Base-by-base conservation (phyloP, 2,113 vertebrate species). In the Tachysurus vachellii region DNA sequence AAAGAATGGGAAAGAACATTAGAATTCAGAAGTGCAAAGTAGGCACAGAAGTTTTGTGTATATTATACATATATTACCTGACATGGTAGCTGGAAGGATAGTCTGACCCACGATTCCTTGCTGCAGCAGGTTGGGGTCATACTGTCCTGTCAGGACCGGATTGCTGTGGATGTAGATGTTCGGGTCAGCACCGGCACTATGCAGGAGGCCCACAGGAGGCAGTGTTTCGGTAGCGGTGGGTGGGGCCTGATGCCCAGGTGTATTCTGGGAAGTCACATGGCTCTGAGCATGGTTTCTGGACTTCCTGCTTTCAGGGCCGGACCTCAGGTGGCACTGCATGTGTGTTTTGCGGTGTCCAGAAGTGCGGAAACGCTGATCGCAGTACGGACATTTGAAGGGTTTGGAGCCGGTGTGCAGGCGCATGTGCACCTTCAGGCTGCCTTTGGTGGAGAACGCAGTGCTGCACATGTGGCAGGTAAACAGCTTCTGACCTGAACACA, bases 351-450 rank as follows among this genome's bases (percentile, higher is more conserved):
- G 96, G 62, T 99, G 97, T 9, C 98, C 98, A 0, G 98, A 99
- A 0, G 98, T 99, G 6, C 98, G 97, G 93, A 99, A 99, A 84
- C 98, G 97, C 36, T 98, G 94, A 11, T 99, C 98, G 7, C 98
- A 99, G 92, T 97, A 96, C 0, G 98, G 98, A 81, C 98, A 99
- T 86, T 99, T 99, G 93, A 99, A 99, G 8, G 98, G 98, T 90
- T 99, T 99, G 85, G 98, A 99, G 86, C 98, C 98, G 0, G 98
- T 99, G 90, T 99, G 98, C 77, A 99, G 92, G 0, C 98, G 97
- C 98, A 99, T 99, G 93, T 99, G 98, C 8, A 99, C 98, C 91
- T 99, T 99, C n/a, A 99, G 94, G 89, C 98, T 99, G 12, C 98
- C 98, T 91, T 99, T 99, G 0, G 98, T 99, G 77, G 98, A 99